Percentiles rank a stretch among this genome's conserved stretches.
These are phyloP conservation scores for Ursus arctos DNA, from an alignment of 2,113 vertebrate genomes.

Conservation along the genomic window DNA sequence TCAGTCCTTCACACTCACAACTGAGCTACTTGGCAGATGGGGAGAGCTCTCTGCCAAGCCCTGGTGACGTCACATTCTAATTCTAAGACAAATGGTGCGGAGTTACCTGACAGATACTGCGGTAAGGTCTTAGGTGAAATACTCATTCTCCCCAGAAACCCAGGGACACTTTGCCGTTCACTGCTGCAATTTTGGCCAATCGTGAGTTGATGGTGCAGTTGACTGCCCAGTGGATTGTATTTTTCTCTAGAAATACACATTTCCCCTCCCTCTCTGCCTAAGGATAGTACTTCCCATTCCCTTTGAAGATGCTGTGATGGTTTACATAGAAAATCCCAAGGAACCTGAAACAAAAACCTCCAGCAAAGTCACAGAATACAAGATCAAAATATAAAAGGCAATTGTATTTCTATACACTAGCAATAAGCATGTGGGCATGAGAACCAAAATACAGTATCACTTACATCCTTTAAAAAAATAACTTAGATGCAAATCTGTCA, in stretches of 20 bases:
- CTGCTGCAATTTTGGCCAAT: background rate
- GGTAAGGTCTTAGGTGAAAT: background rate
- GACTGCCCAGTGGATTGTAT: background rate
- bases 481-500: background rate
- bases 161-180: background rate
- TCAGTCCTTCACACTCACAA: background rate
- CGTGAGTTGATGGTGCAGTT: background rate
- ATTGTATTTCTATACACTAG: background rate
- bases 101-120: background rate
- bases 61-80: background rate
- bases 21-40: background rate
- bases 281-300: background rate
- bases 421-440: background rate
- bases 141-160: background rate
- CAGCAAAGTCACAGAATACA: background rate
- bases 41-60: background rate
- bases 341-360: background rate
- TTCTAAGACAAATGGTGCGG: background rate
- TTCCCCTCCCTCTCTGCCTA: background rate
- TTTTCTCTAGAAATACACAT: background rate
- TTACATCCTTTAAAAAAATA: background rate
- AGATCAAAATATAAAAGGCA: background rate
- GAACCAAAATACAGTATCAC: background rate
- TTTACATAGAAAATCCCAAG: background rate
- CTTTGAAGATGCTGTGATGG: background rate